Percentiles rank a stretch among this genome's conserved stretches.
Evolutionary conservation across 1,140 invertebrate species (phyloP).

Genomic region (Theocolax elegans): DNA sequence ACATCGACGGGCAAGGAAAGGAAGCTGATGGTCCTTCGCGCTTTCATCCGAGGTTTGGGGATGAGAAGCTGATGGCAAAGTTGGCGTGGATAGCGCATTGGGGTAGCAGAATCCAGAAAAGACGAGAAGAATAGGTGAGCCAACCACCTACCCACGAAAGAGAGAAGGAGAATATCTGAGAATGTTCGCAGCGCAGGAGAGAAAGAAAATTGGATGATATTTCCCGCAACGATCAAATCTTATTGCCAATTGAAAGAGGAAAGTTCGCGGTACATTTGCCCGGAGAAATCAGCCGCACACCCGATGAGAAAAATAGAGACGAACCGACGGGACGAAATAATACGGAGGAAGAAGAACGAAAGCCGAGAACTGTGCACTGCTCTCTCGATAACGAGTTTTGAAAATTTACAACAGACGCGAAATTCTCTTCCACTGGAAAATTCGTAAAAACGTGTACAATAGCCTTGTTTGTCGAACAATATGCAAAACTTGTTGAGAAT

Average conservation of each 20-base stretch:
- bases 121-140: conserved; percentile 11
- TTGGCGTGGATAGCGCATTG: conserved; percentile 33
- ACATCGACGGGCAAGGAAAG: conserved; percentile 22
- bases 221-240: conserved; percentile 66
- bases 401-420: conserved; percentile 25
- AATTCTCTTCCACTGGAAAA: background rate
- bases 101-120: conserved; percentile 21
- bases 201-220: conserved; percentile 67
- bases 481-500: background rate
- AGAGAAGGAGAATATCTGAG: conserved; percentile 32
- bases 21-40: conserved; percentile 20
- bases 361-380: conserved; percentile 22
- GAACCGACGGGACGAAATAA: conserved; percentile 18
- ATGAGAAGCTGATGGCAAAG: conserved; percentile 40
- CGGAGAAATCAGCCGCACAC: conserved; percentile 52
- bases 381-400: conserved; percentile 37
- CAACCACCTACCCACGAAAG: conserved; percentile 7
- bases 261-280: conserved; percentile 62
- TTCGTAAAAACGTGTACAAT: conserved; percentile 8
- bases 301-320: conserved; percentile 22
- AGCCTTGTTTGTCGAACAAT: conserved; percentile 30
- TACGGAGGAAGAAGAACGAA: background rate
- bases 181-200: conserved; percentile 43
- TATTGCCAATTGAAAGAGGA: conserved; percentile 65
- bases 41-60: conserved; percentile 8